Evolutionary conservation across 2,888 invertebrate genomes (phyloP), one percentile per base, ranked within the genome.

Genomic region (Drosophila falleni): DNA sequence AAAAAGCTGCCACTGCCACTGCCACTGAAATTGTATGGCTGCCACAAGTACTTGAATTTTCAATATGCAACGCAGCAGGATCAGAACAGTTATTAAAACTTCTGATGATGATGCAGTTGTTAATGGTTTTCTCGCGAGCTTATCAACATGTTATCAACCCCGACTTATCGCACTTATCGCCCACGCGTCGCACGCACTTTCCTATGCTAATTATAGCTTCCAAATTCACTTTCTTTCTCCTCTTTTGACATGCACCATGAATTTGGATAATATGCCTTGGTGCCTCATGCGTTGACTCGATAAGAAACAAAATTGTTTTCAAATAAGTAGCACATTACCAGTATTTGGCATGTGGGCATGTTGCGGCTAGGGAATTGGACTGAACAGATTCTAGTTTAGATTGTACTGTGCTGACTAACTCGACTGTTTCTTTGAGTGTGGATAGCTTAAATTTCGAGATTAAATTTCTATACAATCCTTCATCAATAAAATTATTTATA

Each of bases 41-140:
- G 47, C 58, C 47, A 41, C 37, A 47, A 46, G n/a, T 37, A 37
- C 37, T 63, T 55, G 51, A 49, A 53, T 56, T 78, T 84, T 66
- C 79, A 81, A 79, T 61, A 71, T 50, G 58, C 66, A 37, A 31
- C 89, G 54, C 89, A 68, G 44, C 87, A 82, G 86, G 90, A 88
- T 70, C 80, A 51, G 46, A 55, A 33, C 39, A 49, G 64, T 88
- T 85, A 88, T 89, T 85, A 87, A 80, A 88, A 69, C 62, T 50
- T 39, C 62, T 50, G 37, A 47, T 33, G 67, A 62, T 60, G 42
- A 41, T n/a, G 29, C 35, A 47, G 53, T 37, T 66, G 70, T 69
- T 86, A 89, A 86, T 89, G 73, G 87, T 71, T 86, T 80, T 86
- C 80, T 71, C 89, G 80, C 83, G 62, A 73, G 62, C 73, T 56